Evolutionary conservation across 2,888 invertebrate species (phyloP), one percentile per base, ranked within the genome.

Genomic region (Thysanoteuthis rhombus): DNA sequence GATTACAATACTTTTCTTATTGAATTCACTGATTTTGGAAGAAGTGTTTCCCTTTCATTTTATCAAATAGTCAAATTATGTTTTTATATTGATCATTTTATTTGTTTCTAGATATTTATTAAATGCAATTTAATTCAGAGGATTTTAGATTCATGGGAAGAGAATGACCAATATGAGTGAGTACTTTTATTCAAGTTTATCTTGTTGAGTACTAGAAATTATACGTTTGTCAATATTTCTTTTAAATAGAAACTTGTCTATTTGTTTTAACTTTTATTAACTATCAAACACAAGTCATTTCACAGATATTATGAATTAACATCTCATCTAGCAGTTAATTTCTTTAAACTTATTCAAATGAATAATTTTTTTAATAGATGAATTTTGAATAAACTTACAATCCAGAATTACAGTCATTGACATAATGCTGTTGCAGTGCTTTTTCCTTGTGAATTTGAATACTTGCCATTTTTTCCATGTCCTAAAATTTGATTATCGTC

Each of bases 141-240:
- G 97, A 98, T 99, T 96, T 97, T 99, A 97, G 98, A 98, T 95
- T 98, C 98, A 93, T 99, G 98, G 98, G 98, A 98, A 96, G 98
- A 98, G 95, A 98, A 98, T 97, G 98, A 98, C 95, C 97, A 98
- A 95, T 98, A 98, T 97, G 98, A 98, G 98, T 98, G 97, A 98
- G 98, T 98, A 90, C 52, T 91, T 45, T 93, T 93, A 36, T 90
- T 16, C 6, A 75, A n/a, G 19, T 19, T 45, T n/a, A 75, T 92
- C 52, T 89, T 94, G 52, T 58, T 28, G 52, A 32, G 4, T 16
- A n/a, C 5, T 75, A 36, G 3, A n/a, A 3, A n/a, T 36, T 75
- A n/a, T n/a, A 52, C 52, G 16, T 75, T 75, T 75, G 36, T 75
- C n/a, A n/a, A 12, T 52, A 52, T 52, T 52, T 52, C 25, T 52